phyloP scores from a whole-genome alignment of 2,797 vertebrate species.

The Neosilurus mollespiculum region DNA sequence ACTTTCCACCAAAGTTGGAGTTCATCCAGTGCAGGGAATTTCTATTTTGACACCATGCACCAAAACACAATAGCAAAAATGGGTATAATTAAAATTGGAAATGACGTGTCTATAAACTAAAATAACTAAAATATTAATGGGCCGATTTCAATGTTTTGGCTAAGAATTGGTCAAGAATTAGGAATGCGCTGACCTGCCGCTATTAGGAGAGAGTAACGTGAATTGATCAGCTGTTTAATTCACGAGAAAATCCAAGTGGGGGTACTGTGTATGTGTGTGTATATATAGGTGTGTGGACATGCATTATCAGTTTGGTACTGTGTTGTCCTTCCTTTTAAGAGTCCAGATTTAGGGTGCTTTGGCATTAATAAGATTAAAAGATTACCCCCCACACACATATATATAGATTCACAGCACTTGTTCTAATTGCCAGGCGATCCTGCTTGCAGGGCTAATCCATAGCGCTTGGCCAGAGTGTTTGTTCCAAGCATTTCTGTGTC shows the following conservation, averaged over 20 bases:
- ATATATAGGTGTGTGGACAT: conserved; percentile 20
- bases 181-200: neutral
- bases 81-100: neutral
- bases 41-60: neutral
- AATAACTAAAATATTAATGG: neutral
- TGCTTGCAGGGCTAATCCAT: conserved; percentile 41
- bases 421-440: conserved; percentile 16
- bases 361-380: conserved; percentile 77
- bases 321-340: conserved; percentile 53
- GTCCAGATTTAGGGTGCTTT: conserved; percentile 62
- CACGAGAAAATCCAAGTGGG: conserved; percentile 19
- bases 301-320: conserved; percentile 67
- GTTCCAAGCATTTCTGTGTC: conserved; percentile 26
- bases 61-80: neutral
- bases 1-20: neutral
- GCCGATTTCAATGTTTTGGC: neutral
- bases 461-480: conserved; percentile 7
- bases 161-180: neutral
- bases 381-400: conserved; percentile 62
- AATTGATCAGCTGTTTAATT: neutral
- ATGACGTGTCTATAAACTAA: neutral
- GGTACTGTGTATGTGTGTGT: conserved; percentile 19
- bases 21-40: neutral
- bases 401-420: conserved; percentile 41
- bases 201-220: no score